Percentiles rank a stretch among this genome's conserved stretches.
Evolutionary conservation across 2,797 vertebrate genomes (phyloP).

Genomic region (Myotis planiceps): DNA sequence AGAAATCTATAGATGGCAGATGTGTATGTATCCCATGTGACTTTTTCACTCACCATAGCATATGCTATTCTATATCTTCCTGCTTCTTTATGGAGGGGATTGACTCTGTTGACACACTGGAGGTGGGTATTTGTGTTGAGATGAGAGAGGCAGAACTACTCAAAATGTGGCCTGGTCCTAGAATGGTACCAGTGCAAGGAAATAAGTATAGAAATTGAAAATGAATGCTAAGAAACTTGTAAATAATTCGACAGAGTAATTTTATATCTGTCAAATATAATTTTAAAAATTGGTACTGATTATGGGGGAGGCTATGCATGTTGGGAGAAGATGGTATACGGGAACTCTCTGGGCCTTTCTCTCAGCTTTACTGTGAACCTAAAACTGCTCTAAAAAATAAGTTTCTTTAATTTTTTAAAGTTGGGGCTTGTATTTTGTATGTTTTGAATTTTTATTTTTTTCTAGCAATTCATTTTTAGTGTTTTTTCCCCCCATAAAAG

Average conservation of each 20-base stretch:
- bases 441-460: slow-evolving; percentile 69
- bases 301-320: background rate
- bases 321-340: background rate
- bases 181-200: background rate
- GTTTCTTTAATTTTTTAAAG: background rate
- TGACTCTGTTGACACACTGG: background rate
- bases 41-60: background rate
- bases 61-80: background rate
- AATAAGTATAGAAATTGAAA: background rate
- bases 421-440: slow-evolving; percentile 52
- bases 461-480: slow-evolving; percentile 77
- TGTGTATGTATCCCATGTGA: background rate
- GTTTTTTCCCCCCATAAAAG: slow-evolving; percentile 70
- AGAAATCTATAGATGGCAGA: background rate
- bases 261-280: slow-evolving; percentile 55
- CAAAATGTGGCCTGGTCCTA: background rate
- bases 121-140: background rate
- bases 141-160: background rate
- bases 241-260: slow-evolving; percentile 35
- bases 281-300: background rate
- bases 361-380: background rate
- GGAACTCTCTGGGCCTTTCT: background rate
- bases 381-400: background rate
- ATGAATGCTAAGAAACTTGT: slow-evolving; percentile 35
- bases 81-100: background rate